These are phyloP conservation scores for Stictonetta naevosa DNA, from an alignment of 2,113 vertebrate species.

Conservation along the genomic window DNA sequence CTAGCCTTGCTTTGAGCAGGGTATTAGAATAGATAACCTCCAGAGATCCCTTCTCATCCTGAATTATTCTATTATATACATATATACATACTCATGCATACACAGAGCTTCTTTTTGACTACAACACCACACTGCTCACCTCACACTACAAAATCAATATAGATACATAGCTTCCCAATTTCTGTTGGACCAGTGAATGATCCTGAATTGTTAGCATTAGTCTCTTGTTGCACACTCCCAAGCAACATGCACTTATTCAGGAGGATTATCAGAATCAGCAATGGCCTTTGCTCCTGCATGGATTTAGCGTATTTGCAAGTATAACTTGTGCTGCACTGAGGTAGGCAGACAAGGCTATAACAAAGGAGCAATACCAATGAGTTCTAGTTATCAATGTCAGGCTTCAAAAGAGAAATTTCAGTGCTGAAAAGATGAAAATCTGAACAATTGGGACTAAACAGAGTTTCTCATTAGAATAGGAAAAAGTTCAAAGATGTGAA, in stretches of 20 bases:
- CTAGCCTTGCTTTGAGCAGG: not conserved
- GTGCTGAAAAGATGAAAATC: not conserved
- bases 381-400: conserved; percentile 28
- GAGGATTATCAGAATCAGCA: conserved; percentile 14
- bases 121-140: not conserved
- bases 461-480: not conserved
- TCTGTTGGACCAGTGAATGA: not conserved
- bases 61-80: not conserved
- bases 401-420: conserved; percentile 10
- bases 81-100: not conserved
- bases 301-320: conserved; percentile 26
- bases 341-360: not conserved
- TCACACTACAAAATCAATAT: not conserved
- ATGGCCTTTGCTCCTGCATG: conserved; percentile 21
- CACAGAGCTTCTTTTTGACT: not conserved
- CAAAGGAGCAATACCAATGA: conserved; percentile 33
- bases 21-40: not conserved
- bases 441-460: not conserved
- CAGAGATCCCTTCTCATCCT: not conserved
- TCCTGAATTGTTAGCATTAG: not conserved
- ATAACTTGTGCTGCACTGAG: not conserved
- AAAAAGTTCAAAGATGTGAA: not conserved
- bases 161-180: not conserved
- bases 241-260: not conserved
- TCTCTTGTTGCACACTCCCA: not conserved